A percentile compares a stretch with the other conserved stretches of the same genome.
These are phyloP conservation scores for Pygocentrus nattereri DNA, from an alignment of 2,797 vertebrate genomes.

Conservation along the genomic window DNA sequence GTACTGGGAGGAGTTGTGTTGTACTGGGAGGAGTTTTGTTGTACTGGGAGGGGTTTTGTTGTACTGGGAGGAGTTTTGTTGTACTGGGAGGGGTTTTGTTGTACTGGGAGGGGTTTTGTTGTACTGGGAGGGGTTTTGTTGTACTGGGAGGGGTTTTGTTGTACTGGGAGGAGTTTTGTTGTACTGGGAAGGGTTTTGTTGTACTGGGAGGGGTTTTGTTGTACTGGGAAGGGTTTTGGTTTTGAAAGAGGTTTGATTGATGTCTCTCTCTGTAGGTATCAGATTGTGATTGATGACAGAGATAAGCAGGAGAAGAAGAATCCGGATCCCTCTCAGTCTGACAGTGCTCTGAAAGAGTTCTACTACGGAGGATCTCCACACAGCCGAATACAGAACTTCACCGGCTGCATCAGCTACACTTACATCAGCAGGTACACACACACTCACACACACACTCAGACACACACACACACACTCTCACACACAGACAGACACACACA, in stretches of 20 bases:
- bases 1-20: too few relatives aligned
- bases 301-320: slow-evolving; percentile 81
- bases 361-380: slow-evolving; percentile 91
- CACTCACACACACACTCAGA: not conserved
- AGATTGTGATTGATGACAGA: slow-evolving; percentile 89
- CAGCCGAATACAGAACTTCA: slow-evolving; percentile 89
- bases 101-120: too few relatives aligned
- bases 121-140: too few relatives aligned
- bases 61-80: too few relatives aligned
- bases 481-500: not conserved
- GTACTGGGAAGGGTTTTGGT: not conserved
- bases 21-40: too few relatives aligned
- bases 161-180: too few relatives aligned
- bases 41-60: too few relatives aligned
- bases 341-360: slow-evolving; percentile 76
- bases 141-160: too few relatives aligned
- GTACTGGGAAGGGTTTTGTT: too few relatives aligned
- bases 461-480: too few relatives aligned
- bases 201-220: not conserved
- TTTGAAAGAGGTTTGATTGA: not conserved
- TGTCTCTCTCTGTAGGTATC: slow-evolving; percentile 80
- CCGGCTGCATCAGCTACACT: slow-evolving; percentile 94
- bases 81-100: too few relatives aligned
- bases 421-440: slow-evolving; percentile 90
- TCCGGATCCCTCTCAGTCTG: slow-evolving; percentile 56